A percentile compares a stretch with the other conserved stretches of the same genome.
phyloP scores from a whole-genome alignment of 2,888 invertebrate genomes.

The Hymenopus coronatus region DNA sequence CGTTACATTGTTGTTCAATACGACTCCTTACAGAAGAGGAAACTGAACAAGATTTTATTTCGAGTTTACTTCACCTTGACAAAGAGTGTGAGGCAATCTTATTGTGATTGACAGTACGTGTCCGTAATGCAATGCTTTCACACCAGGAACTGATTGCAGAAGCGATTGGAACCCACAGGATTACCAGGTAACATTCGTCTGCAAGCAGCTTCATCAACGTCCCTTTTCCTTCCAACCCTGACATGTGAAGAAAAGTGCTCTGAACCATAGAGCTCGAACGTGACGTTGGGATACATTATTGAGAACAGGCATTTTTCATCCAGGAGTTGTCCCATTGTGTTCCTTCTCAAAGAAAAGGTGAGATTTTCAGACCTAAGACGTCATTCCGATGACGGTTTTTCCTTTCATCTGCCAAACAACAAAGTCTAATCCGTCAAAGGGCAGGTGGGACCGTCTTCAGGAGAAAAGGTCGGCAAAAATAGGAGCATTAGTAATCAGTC shows the following conservation, averaged over 20 bases:
- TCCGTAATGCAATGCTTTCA: neutral
- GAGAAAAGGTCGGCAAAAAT: neutral
- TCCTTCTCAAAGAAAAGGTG: neutral
- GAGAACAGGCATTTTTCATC: neutral
- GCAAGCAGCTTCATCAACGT: neutral
- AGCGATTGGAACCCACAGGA: too few species aligned
- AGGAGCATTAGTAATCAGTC: neutral
- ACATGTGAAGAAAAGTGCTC: neutral
- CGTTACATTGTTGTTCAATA: too few species aligned
- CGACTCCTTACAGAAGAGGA: too few species aligned
- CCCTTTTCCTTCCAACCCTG: neutral
- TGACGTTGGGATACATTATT: neutral
- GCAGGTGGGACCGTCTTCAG: neutral
- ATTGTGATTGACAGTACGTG: neutral
- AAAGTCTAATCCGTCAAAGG: neutral
- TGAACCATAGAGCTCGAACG: neutral
- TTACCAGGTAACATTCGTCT: neutral
- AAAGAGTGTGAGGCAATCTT: too few species aligned
- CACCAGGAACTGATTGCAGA: neutral
- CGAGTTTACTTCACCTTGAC: too few species aligned
- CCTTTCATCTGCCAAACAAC: neutral
- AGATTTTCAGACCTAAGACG: neutral
- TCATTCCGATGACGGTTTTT: neutral
- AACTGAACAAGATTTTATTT: too few species aligned
- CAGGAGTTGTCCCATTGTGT: neutral